A percentile compares a stretch with the other conserved stretches of the same genome.
These are phyloP conservation scores for Cyrtodaria siliqua DNA, from an alignment of 2,888 invertebrate genomes.

Conservation along the genomic window DNA sequence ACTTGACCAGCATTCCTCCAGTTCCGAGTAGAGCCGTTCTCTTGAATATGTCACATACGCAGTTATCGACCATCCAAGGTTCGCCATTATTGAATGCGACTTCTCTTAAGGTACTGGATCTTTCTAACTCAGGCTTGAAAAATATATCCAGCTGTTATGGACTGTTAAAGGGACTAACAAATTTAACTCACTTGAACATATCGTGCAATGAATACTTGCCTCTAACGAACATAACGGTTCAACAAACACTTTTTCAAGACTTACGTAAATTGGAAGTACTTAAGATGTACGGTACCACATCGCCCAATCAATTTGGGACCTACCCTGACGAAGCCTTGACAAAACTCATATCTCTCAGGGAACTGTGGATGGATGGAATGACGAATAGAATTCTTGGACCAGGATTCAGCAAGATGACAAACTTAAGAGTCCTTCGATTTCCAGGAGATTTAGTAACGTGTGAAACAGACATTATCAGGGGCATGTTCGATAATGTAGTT, in stretches of 20 bases:
- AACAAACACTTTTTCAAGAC: constrained; percentile 12
- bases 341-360: constrained; percentile 4
- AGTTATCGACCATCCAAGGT: not conserved
- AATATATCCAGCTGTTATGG: not conserved
- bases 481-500: constrained; percentile 15
- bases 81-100: constrained; percentile 3
- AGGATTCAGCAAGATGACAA: constrained; percentile 23
- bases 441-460: constrained; percentile 12
- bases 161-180: constrained; percentile 17
- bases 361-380: constrained; percentile 44
- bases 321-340: constrained; percentile 31
- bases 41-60: constrained; percentile 15
- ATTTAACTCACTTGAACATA: constrained; percentile 24
- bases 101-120: constrained; percentile 4
- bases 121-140: constrained; percentile 4
- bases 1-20: constrained; percentile 9
- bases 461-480: not conserved
- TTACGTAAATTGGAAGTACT: constrained; percentile 13
- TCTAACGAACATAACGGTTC: constrained; percentile 27
- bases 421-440: constrained; percentile 15
- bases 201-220: constrained; percentile 29
- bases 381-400: constrained; percentile 29
- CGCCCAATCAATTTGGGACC: not conserved
- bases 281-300: constrained; percentile 38
- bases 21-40: not conserved